These are phyloP conservation scores for Syngnathoides biaculeatus DNA, from an alignment of 2,113 vertebrate genomes.

Conservation along the genomic window DNA sequence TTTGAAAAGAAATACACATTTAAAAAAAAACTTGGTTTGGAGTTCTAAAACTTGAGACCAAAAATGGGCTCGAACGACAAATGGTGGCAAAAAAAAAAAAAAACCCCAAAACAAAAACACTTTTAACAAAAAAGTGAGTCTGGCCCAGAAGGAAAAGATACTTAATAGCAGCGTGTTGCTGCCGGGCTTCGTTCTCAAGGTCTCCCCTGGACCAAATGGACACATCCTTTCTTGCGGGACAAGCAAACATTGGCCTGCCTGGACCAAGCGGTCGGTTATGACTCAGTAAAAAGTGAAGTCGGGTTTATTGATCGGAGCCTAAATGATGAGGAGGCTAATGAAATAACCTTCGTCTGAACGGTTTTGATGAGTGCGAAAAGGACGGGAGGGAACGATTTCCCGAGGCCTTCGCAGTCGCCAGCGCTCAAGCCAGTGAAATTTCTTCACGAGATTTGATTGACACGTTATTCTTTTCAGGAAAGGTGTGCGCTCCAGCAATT, in stretches of 20 bases:
- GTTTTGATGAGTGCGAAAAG: conserved; percentile 3
- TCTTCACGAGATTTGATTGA: not conserved
- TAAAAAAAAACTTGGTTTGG: no score
- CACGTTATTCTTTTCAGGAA: not conserved
- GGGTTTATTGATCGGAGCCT: not conserved
- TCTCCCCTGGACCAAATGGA: conserved; percentile 19
- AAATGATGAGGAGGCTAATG: not conserved
- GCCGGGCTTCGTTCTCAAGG: conserved; percentile 22
- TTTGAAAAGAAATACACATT: no score
- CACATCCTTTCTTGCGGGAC: conserved; percentile 15
- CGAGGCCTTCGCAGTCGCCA: not conserved
- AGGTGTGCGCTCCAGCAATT: not conserved
- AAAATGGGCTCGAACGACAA: no score
- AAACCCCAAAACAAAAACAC: no score
- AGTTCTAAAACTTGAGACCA: no score
- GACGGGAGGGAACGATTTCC: not conserved
- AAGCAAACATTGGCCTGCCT: conserved; percentile 8
- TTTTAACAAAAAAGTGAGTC: no score
- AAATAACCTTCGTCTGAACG: not conserved
- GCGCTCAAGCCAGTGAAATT: not conserved
- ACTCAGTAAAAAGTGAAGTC: conserved; percentile 4
- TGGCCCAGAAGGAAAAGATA: conserved; percentile 10
- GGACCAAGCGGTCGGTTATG: not conserved
- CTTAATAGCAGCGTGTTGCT: conserved; percentile 28
- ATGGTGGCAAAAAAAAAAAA: not conserved